Base-by-base conservation (phyloP, 2,888 invertebrate genomes). In the Mystacides longicornis region DNA sequence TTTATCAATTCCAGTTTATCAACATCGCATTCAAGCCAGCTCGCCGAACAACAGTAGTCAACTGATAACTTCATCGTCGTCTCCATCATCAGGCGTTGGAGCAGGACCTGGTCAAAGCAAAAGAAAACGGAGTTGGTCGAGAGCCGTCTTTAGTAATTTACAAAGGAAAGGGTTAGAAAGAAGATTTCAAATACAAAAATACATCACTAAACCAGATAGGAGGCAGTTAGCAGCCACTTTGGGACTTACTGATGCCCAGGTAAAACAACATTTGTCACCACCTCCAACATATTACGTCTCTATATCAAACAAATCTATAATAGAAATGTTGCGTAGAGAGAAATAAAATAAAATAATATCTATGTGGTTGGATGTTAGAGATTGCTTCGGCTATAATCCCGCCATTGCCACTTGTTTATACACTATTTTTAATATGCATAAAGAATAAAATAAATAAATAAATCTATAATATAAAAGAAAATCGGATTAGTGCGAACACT, bases 141-240 rank as follows among this genome's bases (percentile, higher is more conserved):
- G 95, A 51, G 95, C 95, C 0, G 95, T 96, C 1, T 96, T 96
- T 69, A 94, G 93, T 66, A 93, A 93, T 68, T 77, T 95, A 2
- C 95, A 96, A 69, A 73, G 95, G n/a, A 95, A 95, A 69, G 95
- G 95, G 0, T 74, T 96, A 54, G 95, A 96, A 73, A 82, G 92
- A 63, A 77, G 94, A 64, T 96, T 96, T 69, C 90, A 93, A 67
- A 82, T 94, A 62, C 95, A 95, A 70, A 95, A 95, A 69, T 96
- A 96, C 68, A 95, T 96, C 60, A 95, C 94, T 1, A 96, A 95
- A 69, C 95, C 94, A 0, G 95, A 96, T 67, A 77, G 95, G 67
- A 77, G 94, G 63, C 93, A 94, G 70, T 72, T 96, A 58, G 95
- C 95, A 0, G 93, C 93, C 3, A 89, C 93, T 11, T 73, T 96